phyloP scores from a whole-genome alignment of 1,140 invertebrate genomes.

The Drosophila elegans region DNA sequence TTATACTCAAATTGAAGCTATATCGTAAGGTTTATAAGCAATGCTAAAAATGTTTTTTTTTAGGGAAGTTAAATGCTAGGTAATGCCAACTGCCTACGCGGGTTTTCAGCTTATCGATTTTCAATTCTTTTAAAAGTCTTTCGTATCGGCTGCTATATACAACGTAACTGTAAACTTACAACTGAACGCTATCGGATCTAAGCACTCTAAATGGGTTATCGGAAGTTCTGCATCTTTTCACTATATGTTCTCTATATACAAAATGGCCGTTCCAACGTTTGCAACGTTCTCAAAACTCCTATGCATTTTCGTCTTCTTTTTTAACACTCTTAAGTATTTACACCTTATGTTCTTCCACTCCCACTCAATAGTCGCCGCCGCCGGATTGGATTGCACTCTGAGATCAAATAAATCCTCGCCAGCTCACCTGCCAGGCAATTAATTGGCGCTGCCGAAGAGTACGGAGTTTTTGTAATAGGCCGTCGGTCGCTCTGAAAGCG shows the following conservation, averaged over 20 bases:
- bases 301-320: slow-evolving; percentile 3
- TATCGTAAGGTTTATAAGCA: slow-evolving; percentile 58
- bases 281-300: slow-evolving; percentile 46
- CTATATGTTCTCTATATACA: slow-evolving; percentile 39
- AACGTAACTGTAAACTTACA: slow-evolving; percentile 39
- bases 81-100: slow-evolving; percentile 41
- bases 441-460: slow-evolving; percentile 93
- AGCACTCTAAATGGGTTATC: slow-evolving; percentile 38
- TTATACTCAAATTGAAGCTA: slow-evolving; percentile 62
- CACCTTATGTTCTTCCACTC: slow-evolving; percentile 2
- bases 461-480: slow-evolving; percentile 95
- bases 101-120: slow-evolving; percentile 28
- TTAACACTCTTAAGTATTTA: slow-evolving; percentile 22
- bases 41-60: slow-evolving; percentile 57
- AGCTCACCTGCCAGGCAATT: slow-evolving; percentile 82
- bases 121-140: slow-evolving; percentile 66
- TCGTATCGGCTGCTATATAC: slow-evolving; percentile 46
- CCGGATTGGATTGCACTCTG: slow-evolving; percentile 77
- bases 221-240: slow-evolving; percentile 43
- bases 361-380: slow-evolving; percentile 41
- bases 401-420: slow-evolving; percentile 65
- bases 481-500: slow-evolving; percentile 90
- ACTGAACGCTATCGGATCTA: slow-evolving; percentile 41
- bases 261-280: slow-evolving; percentile 59
- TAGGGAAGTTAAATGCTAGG: slow-evolving; percentile 63